Percentiles rank a stretch among this genome's conserved stretches.
phyloP scores from a whole-genome alignment of 1,140 invertebrate genomes.

The Leptinotarsa defecta region DNA sequence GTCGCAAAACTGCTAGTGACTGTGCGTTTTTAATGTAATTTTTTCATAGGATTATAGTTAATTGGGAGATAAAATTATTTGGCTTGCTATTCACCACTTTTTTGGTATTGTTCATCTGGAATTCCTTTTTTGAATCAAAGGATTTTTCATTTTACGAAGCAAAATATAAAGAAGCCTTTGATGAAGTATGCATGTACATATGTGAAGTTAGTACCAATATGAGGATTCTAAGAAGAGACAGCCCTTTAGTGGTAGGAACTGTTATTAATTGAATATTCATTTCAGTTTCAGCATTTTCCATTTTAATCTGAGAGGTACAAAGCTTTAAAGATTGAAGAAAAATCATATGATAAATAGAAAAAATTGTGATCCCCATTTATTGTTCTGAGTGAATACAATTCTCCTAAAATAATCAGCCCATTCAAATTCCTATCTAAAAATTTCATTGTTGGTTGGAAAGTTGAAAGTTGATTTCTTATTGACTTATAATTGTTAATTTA shows the following conservation, averaged over 20 bases:
- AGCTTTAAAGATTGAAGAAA: not conserved
- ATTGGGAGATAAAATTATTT: conserved; percentile 38
- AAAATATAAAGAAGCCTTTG: conserved; percentile 29
- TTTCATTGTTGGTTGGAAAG: too few species aligned
- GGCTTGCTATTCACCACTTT: conserved; percentile 34
- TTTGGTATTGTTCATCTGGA: conserved; percentile 22
- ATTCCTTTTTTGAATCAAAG: conserved; percentile 33
- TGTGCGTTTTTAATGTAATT: conserved; percentile 14
- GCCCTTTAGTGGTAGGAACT: conserved; percentile 36
- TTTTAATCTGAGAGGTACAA: too few species aligned
- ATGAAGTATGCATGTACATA: conserved; percentile 16
- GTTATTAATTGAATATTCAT: not conserved
- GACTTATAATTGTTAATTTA: too few species aligned
- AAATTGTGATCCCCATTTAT: not conserved
- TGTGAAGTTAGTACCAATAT: conserved; percentile 24
- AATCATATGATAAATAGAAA: not conserved
- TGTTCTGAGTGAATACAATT: not conserved
- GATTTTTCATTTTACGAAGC: conserved; percentile 5
- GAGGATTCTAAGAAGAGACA: conserved; percentile 35
- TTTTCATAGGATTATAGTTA: conserved; percentile 38
- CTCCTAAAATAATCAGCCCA: too few species aligned
- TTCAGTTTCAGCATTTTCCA: not conserved
- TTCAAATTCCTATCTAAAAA: too few species aligned
- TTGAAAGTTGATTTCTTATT: too few species aligned
- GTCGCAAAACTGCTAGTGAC: not conserved